Evolutionary conservation across 2,113 vertebrate genomes (phyloP).

Genomic region (Laticauda colubrina): DNA sequence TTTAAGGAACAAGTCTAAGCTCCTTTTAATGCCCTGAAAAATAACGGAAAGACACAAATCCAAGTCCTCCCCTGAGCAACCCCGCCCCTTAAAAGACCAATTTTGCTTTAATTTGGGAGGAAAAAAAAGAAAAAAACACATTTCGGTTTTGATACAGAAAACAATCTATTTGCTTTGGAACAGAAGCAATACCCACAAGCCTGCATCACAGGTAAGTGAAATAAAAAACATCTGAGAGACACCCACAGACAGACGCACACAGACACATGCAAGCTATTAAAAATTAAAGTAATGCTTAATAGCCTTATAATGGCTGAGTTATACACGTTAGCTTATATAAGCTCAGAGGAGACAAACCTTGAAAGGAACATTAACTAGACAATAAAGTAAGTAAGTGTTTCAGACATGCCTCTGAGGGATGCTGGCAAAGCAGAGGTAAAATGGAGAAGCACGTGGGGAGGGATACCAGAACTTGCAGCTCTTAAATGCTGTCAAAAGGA

Average conservation of each 20-base stretch:
- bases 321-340: conserved; percentile 1
- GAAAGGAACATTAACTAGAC: conserved; percentile 12
- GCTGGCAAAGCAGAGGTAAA: not conserved
- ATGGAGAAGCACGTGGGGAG: not conserved
- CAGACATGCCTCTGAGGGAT: conserved; percentile 23
- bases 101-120: not conserved
- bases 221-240: not conserved
- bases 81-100: not conserved
- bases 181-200: not conserved
- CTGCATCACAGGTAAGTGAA: not conserved
- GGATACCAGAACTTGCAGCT: not conserved
- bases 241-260: not conserved
- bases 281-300: not conserved
- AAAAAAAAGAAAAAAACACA: not conserved
- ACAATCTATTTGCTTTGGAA: not conserved
- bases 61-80: not conserved
- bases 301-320: conserved; percentile 9
- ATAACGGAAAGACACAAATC: not conserved
- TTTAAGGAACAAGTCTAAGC: not conserved
- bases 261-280: not conserved
- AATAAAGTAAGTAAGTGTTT: conserved; percentile 26
- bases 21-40: not conserved
- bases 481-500: not conserved
- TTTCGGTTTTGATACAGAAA: accelerated
- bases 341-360: not conserved